These are phyloP conservation scores for Penaeus monodon DNA, from an alignment of 2,888 invertebrate species.

Conservation along the genomic window DNA sequence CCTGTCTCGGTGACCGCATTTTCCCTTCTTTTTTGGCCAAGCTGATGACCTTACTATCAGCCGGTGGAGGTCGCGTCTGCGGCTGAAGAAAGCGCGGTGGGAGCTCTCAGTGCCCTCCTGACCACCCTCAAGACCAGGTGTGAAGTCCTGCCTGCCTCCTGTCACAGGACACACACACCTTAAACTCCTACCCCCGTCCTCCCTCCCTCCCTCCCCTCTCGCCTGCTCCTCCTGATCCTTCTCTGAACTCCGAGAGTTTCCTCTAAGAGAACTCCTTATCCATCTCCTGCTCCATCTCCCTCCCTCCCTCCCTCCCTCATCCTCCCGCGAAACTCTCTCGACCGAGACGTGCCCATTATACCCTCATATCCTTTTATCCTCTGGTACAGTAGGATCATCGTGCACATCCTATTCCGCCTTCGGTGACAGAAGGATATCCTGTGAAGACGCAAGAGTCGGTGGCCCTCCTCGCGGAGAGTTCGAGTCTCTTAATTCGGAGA, in stretches of 20 bases:
- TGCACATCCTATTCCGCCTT: slow-evolving; percentile 31
- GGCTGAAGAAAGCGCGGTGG: not conserved
- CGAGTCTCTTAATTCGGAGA: not conserved
- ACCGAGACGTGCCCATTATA: not conserved
- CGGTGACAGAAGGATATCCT: slow-evolving; percentile 34
- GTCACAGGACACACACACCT: not conserved
- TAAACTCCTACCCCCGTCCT: slow-evolving; percentile 1
- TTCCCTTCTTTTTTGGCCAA: not conserved
- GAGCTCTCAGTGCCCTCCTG: slow-evolving; percentile 35
- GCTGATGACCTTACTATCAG: not conserved
- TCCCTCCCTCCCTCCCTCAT: not conserved
- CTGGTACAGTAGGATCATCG: slow-evolving; percentile 33
- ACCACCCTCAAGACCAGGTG: slow-evolving; percentile 34
- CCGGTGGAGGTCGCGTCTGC: not conserved
- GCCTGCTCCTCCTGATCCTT: not conserved
- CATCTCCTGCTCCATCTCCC: too few species aligned
- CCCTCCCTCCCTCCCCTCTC: not conserved
- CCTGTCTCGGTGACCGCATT: not conserved
- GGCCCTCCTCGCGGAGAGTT: not conserved
- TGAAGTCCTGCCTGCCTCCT: slow-evolving; percentile 4
- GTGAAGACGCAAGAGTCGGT: not conserved
- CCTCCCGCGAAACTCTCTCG: not conserved
- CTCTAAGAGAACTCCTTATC: too few species aligned
- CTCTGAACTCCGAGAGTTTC: too few species aligned
- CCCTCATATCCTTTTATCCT: slow-evolving; percentile 32